Percentiles rank a stretch among this genome's conserved stretches.
These are phyloP conservation scores for Drosophila arawakana DNA, from an alignment of 1,140 invertebrate genomes.

Conservation along the genomic window DNA sequence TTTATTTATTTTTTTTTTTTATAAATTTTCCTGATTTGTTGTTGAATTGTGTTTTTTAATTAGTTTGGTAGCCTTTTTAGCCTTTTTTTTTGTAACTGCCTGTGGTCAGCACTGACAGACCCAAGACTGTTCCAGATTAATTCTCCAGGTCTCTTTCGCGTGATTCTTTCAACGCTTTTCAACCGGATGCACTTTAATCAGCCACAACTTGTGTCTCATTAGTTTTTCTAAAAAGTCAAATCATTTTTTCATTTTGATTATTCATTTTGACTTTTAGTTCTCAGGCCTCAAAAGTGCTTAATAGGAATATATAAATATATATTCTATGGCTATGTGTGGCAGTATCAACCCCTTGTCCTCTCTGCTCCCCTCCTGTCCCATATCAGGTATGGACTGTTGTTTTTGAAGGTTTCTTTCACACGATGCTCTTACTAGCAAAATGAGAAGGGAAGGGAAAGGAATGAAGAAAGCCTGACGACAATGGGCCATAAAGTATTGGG, in stretches of 20 bases:
- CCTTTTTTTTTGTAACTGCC: too few species aligned
- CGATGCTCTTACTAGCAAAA: constrained; percentile 39
- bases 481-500: constrained; percentile 48
- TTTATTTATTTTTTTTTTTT: too few species aligned
- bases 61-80: too few species aligned
- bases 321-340: constrained; percentile 3
- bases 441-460: neutral
- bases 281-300: constrained; percentile 42
- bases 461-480: constrained; percentile 47
- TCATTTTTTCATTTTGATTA: constrained; percentile 5
- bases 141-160: neutral
- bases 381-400: constrained; percentile 14
- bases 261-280: constrained; percentile 21
- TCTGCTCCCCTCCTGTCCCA: neutral
- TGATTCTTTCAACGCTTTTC: neutral
- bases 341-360: neutral
- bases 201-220: constrained; percentile 51
- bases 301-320: constrained; percentile 39
- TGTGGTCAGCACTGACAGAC: too few species aligned
- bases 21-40: too few species aligned
- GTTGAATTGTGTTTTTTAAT: too few species aligned
- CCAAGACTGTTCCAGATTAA: too few species aligned
- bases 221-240: constrained; percentile 19
- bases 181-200: constrained; percentile 39
- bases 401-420: constrained; percentile 52